A percentile compares a stretch with the other conserved stretches of the same genome.
These are phyloP conservation scores for Alauda arvensis DNA, from an alignment of 2,797 vertebrate genomes.

Conservation along the genomic window DNA sequence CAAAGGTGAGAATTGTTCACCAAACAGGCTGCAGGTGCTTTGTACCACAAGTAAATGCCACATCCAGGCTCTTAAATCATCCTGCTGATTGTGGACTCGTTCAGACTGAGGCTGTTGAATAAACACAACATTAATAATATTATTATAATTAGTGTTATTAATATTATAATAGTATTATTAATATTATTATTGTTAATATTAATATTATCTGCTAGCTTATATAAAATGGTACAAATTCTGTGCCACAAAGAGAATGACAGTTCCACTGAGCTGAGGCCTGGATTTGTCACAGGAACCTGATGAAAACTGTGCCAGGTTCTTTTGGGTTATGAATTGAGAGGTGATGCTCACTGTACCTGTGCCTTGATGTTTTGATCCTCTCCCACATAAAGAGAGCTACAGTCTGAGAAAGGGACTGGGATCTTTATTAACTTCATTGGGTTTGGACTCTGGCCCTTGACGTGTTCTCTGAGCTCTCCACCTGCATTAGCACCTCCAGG, in stretches of 20 bases:
- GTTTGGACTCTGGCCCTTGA: rapidly evolving
- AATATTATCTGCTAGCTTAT: not conserved
- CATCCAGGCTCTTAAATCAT: not conserved
- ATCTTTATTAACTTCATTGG: not conserved
- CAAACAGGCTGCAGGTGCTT: not conserved
- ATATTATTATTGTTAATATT: too few species aligned
- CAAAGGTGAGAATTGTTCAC: not conserved
- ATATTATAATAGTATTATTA: too few species aligned
- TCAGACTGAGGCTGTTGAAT: not conserved
- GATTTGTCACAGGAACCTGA: not conserved
- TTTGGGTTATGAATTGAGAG: not conserved
- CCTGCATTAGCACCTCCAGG: rapidly evolving
- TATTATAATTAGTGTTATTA: too few species aligned
- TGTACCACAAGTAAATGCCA: not conserved
- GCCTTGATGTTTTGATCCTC: not conserved
- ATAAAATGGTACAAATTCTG: not conserved
- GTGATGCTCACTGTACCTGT: not conserved
- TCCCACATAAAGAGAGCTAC: rapidly evolving
- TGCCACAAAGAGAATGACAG: not conserved
- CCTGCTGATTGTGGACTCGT: not conserved
- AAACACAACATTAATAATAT: not conserved
- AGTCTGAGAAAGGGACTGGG: not conserved
- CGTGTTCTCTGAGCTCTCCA: rapidly evolving
- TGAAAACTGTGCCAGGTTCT: not conserved
- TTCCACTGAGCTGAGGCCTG: not conserved